phyloP scores from a whole-genome alignment of 2,797 vertebrate species.

The Mormyrops attenuatus region DNA sequence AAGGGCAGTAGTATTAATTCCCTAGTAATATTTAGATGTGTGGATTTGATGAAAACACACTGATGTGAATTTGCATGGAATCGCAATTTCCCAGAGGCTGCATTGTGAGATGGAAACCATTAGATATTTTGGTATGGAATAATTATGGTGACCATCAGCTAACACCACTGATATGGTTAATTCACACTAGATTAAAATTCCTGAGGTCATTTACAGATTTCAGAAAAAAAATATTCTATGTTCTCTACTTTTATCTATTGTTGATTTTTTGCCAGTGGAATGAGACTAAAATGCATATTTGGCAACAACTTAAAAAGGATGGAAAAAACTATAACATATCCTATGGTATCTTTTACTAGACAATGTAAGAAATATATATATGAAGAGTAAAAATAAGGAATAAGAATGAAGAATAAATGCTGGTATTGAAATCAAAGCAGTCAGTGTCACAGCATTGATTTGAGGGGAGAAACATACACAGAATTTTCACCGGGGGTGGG shows the following conservation, averaged over 20 bases:
- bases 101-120: not conserved
- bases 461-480: not conserved
- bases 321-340: not conserved
- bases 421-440: not conserved
- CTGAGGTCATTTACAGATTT: not conserved
- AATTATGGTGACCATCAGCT: not conserved
- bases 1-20: not conserved
- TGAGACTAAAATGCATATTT: not conserved
- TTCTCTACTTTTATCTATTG: not conserved
- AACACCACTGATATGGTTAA: not conserved
- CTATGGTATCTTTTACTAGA: not conserved
- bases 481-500: not conserved
- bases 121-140: constrained; percentile 7
- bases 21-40: not conserved
- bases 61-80: constrained; percentile 10
- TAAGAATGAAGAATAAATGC: no score
- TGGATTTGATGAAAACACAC: constrained; percentile 9
- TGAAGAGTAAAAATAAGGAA: not conserved
- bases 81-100: not conserved
- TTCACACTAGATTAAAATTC: constrained; percentile 9
- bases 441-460: not conserved
- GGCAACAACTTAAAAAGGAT: not conserved
- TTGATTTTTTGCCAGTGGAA: not conserved
- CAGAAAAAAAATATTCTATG: not conserved
- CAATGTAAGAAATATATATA: not conserved